Percentiles rank a stretch among this genome's conserved stretches.
Conservation (phyloP, 2,888 invertebrate genomes). For the Athrips mouffetella region DNA sequence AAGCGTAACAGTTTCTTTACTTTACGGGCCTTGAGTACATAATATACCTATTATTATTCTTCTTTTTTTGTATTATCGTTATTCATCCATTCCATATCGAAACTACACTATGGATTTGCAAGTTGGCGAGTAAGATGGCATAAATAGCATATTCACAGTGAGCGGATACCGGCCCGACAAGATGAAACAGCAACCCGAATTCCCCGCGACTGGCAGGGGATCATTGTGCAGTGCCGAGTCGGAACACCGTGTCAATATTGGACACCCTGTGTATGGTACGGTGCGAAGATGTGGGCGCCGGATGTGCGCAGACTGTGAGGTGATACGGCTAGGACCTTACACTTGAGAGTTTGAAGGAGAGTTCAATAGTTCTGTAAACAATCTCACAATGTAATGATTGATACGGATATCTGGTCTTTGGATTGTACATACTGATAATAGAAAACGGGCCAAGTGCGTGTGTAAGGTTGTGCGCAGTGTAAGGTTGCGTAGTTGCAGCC, state of each 20-base stretch:
- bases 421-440: no score
- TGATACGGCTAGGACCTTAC: constrained; percentile 51
- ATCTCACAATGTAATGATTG: no score
- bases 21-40: no score
- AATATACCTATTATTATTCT: no score
- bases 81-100: no score
- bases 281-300: constrained; percentile 33
- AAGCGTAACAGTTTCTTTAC: no score
- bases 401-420: no score
- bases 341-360: constrained; percentile 29
- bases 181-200: constrained; percentile 33
- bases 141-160: constrained; percentile 4
- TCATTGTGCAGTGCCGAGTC: constrained; percentile 56
- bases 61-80: no score
- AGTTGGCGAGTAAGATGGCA: constrained; percentile 6
- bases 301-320: constrained; percentile 50
- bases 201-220: constrained; percentile 61
- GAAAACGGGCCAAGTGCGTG: no score
- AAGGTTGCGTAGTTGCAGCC: no score
- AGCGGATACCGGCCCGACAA: constrained; percentile 8
- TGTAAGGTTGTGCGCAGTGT: no score
- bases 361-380: neutral
- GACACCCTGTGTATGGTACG: constrained; percentile 54
- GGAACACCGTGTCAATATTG: constrained; percentile 71
- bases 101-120: no score